These are phyloP conservation scores for Drosophila takahashii DNA, from an alignment of 1,140 invertebrate genomes.

Conservation along the genomic window DNA sequence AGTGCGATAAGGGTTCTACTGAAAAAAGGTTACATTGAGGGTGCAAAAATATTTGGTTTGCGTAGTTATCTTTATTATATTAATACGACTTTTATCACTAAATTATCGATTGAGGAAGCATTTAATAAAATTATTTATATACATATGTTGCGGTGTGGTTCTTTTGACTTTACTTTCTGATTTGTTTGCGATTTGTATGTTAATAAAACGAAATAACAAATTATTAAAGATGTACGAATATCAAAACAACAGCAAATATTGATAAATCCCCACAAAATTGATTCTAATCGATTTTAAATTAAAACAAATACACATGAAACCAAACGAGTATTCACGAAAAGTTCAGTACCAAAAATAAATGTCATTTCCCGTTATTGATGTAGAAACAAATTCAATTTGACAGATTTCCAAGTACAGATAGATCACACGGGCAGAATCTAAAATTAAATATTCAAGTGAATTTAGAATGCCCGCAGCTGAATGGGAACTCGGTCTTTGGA, in stretches of 20 bases:
- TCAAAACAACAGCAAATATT: no score
- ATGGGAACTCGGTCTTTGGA: not conserved
- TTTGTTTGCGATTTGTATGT: no score
- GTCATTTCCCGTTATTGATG: constrained; percentile 35
- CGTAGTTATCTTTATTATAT: constrained; percentile 13
- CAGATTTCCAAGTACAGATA: constrained; percentile 47
- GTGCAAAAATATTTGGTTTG: not conserved
- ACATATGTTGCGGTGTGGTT: not conserved
- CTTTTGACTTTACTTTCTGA: not conserved
- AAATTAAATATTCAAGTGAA: constrained; percentile 33
- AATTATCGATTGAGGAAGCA: constrained; percentile 15
- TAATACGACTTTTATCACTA: not conserved
- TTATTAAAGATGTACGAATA: no score
- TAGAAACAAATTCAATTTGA: constrained; percentile 42
- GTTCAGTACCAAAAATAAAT: constrained; percentile 15
- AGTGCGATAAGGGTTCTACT: constrained; percentile 13
- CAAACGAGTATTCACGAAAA: not conserved
- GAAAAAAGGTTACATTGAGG: not conserved
- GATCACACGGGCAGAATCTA: constrained; percentile 43
- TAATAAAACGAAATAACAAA: no score
- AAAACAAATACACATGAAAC: not conserved
- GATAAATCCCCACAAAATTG: no score
- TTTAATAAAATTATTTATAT: not conserved
- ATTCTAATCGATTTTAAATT: constrained; percentile 8
- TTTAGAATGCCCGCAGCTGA: constrained; percentile 28